Evolutionary conservation across 1,140 invertebrate species (phyloP), one percentile per base, ranked within the genome.

Genomic region (Paraescarpia echinospica): DNA sequence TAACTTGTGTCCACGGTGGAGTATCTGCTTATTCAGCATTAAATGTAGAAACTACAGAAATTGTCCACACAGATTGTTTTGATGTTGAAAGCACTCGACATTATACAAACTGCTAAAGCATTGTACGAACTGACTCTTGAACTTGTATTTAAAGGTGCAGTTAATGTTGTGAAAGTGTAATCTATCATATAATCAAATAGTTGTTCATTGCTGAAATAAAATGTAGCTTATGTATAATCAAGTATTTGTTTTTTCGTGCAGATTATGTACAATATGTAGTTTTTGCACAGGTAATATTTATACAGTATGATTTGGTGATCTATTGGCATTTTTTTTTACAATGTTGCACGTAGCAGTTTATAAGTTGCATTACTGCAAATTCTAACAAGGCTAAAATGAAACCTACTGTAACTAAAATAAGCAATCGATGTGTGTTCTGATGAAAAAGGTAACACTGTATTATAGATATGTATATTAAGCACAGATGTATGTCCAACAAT

Each of bases 281-380:
- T 77, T 77, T 77, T 77, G 59, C 59, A 77, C 59, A 77, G 59
- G 59, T 77, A 77, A 77, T 77, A 77, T 77, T 77, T 77, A 77
- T 77, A 77, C 59, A 77, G 22, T 77, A 77, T 77, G 59, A 77
- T 77, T 77, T 77, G 9, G 14, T 77, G 59, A 27, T 77, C 18
- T 31, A 18, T 31, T 5, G 59, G 59, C 59, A 77, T 77, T 77
- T 27, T 77, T 0, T 4, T 2, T 77, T 77, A 18, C 59, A 31
- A 77, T 77, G 59, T 31, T 27, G 22, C 1, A 51, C 18, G 48
- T 51, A 8, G 18, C 59, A 77, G 22, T 77, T 22, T 77, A 77
- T 77, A 77, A 77, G 59, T 77, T 77, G 59, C 59, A 5, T 77
- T 6, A 18, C 4, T 27, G 59, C 59, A 77, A 77, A 77, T 27